Evolutionary conservation across 2,888 invertebrate species (phyloP).

Genomic region (Drosophila neotestacea): DNA sequence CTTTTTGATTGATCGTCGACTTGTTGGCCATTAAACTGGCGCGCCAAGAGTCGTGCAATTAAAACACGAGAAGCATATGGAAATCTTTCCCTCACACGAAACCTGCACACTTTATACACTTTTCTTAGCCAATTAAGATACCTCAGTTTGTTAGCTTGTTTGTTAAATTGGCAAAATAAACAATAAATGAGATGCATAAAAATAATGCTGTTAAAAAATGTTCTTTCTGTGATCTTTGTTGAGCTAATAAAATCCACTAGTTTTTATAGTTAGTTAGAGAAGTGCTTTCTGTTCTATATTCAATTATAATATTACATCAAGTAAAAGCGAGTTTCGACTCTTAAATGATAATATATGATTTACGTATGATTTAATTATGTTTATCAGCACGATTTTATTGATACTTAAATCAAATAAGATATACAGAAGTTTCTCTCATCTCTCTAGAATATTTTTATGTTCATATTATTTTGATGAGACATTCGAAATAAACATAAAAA

Average conservation of each 20-base stretch:
- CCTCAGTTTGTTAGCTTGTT: not conserved
- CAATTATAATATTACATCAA: not conserved
- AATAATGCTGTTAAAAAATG: not conserved
- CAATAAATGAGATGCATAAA: not conserved
- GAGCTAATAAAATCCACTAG: too few species aligned
- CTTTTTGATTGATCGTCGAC: slow-evolving; percentile 71
- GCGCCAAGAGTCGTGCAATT: slow-evolving; percentile 67
- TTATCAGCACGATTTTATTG: too few species aligned
- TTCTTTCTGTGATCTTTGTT: not conserved
- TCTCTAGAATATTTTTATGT: too few species aligned
- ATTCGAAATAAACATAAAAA: too few species aligned
- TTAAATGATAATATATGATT: not conserved
- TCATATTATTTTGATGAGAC: too few species aligned
- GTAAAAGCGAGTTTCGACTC: not conserved
- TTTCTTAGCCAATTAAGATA: slow-evolving; percentile 7
- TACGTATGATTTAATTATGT: too few species aligned
- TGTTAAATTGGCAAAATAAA: not conserved
- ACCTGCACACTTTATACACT: slow-evolving; percentile 18
- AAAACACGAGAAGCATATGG: slow-evolving; percentile 38
- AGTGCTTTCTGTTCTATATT: not conserved
- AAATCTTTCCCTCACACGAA: slow-evolving; percentile 5
- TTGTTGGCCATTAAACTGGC: slow-evolving; percentile 70
- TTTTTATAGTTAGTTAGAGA: not conserved
- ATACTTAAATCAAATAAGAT: too few species aligned
- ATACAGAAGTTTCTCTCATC: too few species aligned